These are phyloP conservation scores for Bombus waltoni DNA, from an alignment of 1,140 invertebrate genomes.

Conservation along the genomic window DNA sequence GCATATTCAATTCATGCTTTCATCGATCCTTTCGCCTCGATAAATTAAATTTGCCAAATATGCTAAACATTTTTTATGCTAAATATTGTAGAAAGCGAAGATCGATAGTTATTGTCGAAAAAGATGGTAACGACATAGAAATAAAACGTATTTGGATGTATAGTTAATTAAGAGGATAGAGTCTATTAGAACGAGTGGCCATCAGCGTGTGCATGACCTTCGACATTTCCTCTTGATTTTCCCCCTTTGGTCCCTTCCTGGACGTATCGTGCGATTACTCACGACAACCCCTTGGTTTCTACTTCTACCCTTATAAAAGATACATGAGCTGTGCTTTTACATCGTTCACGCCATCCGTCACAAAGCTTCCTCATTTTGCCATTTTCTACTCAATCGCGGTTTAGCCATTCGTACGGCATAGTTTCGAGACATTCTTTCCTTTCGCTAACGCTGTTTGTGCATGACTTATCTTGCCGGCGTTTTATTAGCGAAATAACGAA, in stretches of 20 bases:
- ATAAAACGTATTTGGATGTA: neutral
- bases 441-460: neutral
- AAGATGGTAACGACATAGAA: neutral
- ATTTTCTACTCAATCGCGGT: slow-evolving; percentile 24
- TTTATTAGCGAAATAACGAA: neutral
- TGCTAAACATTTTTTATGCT: too few species aligned
- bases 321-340: slow-evolving; percentile 56
- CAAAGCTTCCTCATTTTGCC: slow-evolving; percentile 38
- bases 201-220: slow-evolving; percentile 4
- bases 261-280: slow-evolving; percentile 51
- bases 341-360: slow-evolving; percentile 29
- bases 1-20: too few species aligned
- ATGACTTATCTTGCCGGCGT: neutral
- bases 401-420: neutral
- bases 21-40: too few species aligned
- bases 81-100: neutral
- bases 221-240: slow-evolving; percentile 28
- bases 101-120: neutral
- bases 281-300: slow-evolving; percentile 12
- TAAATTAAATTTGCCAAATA: too few species aligned
- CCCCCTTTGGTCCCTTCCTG: neutral
- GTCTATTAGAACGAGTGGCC: slow-evolving; percentile 9
- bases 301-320: slow-evolving; percentile 62
- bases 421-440: too few species aligned
- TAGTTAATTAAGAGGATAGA: slow-evolving; percentile 55